A percentile compares a stretch with the other conserved stretches of the same genome.
These are phyloP conservation scores for Empis stercorea DNA, from an alignment of 2,888 invertebrate species.

Conservation along the genomic window DNA sequence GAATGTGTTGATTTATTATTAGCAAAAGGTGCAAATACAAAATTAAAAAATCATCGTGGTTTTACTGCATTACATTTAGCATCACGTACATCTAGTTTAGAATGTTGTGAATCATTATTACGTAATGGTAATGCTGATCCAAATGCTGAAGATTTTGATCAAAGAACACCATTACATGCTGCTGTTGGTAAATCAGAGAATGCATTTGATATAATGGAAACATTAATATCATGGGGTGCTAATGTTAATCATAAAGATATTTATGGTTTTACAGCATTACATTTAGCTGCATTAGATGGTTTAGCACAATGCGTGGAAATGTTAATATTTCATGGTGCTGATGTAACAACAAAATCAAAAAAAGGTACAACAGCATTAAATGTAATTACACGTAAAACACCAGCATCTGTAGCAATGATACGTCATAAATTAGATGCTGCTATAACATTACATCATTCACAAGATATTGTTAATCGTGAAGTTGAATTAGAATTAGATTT, in stretches of 20 bases:
- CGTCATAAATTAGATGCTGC: slow-evolving; percentile 70
- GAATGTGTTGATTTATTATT: slow-evolving; percentile 67
- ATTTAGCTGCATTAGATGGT: slow-evolving; percentile 75
- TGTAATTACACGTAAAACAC: slow-evolving; percentile 75
- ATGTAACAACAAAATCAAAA: slow-evolving; percentile 77
- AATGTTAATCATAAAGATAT: slow-evolving; percentile 74
- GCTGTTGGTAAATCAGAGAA: slow-evolving; percentile 73
- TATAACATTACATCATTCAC: slow-evolving; percentile 63
- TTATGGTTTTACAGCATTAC: slow-evolving; percentile 74
- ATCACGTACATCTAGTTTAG: slow-evolving; percentile 62
- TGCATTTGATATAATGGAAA: slow-evolving; percentile 68
- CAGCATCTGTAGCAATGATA: slow-evolving; percentile 71
- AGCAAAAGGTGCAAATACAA: slow-evolving; percentile 61
- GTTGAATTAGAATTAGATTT: slow-evolving; percentile 73
- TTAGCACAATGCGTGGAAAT: slow-evolving; percentile 74
- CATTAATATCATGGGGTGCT: slow-evolving; percentile 64
- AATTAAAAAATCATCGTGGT: slow-evolving; percentile 60
- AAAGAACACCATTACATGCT: slow-evolving; percentile 68
- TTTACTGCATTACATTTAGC: slow-evolving; percentile 80
- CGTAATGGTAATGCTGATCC: slow-evolving; percentile 64
- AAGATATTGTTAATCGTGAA: slow-evolving; percentile 63
- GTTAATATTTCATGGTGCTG: slow-evolving; percentile 71
- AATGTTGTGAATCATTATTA: slow-evolving; percentile 66
- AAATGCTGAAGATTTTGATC: slow-evolving; percentile 67
- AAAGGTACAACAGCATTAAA: slow-evolving; percentile 77